These are phyloP conservation scores for Chamaetylas fuelleborni DNA, from an alignment of 2,113 vertebrate genomes.

Conservation along the genomic window DNA sequence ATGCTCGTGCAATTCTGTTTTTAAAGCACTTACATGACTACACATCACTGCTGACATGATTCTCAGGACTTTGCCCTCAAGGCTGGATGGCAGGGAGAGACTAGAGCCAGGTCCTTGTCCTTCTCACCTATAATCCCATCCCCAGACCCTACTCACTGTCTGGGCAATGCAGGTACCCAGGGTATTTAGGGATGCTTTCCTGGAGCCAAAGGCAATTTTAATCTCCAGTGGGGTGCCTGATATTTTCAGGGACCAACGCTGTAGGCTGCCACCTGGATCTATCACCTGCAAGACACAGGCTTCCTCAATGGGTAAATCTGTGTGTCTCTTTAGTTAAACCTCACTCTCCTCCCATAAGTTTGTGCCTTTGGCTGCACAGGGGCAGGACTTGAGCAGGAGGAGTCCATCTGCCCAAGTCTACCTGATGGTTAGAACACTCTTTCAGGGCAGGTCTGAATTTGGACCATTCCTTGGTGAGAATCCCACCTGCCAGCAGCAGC, in stretches of 20 bases:
- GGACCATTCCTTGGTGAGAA: background rate
- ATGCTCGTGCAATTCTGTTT: background rate
- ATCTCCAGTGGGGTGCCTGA: background rate
- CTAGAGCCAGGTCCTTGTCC: background rate
- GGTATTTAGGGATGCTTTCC: background rate
- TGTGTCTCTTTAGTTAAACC: background rate
- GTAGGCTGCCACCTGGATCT: background rate
- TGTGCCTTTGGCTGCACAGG: background rate
- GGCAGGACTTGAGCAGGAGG: background rate
- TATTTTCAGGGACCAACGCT: background rate
- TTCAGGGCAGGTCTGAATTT: background rate
- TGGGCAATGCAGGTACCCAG: background rate
- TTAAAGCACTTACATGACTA: background rate
- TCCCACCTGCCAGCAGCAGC: background rate
- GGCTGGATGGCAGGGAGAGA: background rate
- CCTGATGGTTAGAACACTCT: background rate
- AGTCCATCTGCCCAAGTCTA: background rate
- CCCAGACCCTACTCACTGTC: background rate
- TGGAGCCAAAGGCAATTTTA: background rate
- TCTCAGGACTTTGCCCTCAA: background rate
- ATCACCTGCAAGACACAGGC: background rate
- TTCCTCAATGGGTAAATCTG: background rate
- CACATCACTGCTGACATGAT: background rate
- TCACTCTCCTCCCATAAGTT: background rate
- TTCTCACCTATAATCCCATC: background rate